Evolutionary conservation across 1,140 invertebrate species (phyloP).

Genomic region (Drosophila lacteicornis): DNA sequence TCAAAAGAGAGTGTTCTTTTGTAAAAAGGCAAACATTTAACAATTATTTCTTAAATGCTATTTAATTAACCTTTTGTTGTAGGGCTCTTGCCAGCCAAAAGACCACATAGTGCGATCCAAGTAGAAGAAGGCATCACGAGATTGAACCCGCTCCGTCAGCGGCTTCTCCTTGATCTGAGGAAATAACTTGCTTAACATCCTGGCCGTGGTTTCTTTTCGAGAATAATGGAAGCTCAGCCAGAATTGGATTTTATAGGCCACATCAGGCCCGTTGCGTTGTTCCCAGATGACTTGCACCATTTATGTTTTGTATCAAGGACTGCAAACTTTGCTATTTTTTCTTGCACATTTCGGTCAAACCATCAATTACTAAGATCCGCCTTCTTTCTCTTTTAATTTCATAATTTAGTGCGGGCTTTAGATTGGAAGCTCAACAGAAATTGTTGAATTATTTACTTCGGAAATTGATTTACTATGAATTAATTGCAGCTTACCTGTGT

Average conservation of each 20-base stretch:
- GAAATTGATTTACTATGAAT: too few relatives aligned
- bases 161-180: slow-evolving; percentile 12
- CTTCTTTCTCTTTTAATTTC: not conserved
- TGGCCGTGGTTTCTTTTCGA: not conserved
- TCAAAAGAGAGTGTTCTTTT: not conserved
- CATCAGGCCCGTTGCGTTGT: not conserved
- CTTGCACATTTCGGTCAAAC: not conserved
- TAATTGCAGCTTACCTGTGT: too few relatives aligned
- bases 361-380: not conserved
- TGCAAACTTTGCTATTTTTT: not conserved
- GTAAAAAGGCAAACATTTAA: too few relatives aligned
- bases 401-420: not conserved
- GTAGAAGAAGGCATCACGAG: slow-evolving; percentile 50
- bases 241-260: slow-evolving; percentile 11
- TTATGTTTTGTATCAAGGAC: not conserved
- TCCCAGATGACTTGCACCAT: slow-evolving; percentile 3
- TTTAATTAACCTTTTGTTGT: not conserved
- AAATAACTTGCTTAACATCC: slow-evolving; percentile 56
- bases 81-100: slow-evolving; percentile 44
- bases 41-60: not conserved
- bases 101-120: slow-evolving; percentile 38
- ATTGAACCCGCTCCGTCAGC: slow-evolving; percentile 6
- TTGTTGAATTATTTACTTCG: too few relatives aligned
- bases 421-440: too few relatives aligned
- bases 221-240: not conserved